Evolutionary conservation across 2,888 invertebrate genomes (phyloP).

Genomic region (Lampropteryx suffumata): DNA sequence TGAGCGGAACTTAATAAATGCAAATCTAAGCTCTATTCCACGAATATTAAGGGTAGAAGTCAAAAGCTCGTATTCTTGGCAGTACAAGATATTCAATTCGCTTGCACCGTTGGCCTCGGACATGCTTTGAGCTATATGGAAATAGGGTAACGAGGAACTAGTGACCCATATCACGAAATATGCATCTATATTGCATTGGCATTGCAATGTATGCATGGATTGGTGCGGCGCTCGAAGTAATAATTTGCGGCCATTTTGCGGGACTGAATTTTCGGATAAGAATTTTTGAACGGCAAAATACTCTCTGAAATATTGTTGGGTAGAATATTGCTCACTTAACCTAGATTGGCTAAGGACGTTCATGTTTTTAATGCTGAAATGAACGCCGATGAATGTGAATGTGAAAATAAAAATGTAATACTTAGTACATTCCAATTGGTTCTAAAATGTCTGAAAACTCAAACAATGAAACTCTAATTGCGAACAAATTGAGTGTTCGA

Average conservation of each 20-base stretch:
- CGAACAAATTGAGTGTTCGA: conserved; percentile 24
- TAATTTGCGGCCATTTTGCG: conserved; percentile 20
- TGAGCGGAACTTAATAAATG: conserved; percentile 4
- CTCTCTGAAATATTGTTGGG: not conserved
- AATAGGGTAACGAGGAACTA: conserved; percentile 44
- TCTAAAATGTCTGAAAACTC: conserved; percentile 3
- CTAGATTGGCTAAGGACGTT: not conserved
- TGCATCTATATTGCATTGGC: conserved; percentile 37
- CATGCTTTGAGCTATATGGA: conserved; percentile 39
- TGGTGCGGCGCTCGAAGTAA: conserved; percentile 11
- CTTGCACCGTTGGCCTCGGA: conserved; percentile 38
- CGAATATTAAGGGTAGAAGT: conserved; percentile 16
- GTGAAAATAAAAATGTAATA: not conserved
- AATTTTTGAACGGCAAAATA: conserved; percentile 3
- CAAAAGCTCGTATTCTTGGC: conserved; percentile 4
- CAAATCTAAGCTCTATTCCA: conserved; percentile 20
- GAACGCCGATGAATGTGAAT: not conserved
- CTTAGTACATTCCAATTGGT: not conserved
- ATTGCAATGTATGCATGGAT: conserved; percentile 33
- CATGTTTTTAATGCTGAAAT: not conserved
- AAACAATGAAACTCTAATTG: conserved; percentile 23
- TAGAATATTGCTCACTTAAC: conserved; percentile 1
- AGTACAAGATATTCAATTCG: conserved; percentile 47
- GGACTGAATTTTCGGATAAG: not conserved
- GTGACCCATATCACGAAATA: conserved; percentile 38